Conservation (phyloP, 2,888 invertebrate species). For the Cecidostiba fungosa region DNA sequence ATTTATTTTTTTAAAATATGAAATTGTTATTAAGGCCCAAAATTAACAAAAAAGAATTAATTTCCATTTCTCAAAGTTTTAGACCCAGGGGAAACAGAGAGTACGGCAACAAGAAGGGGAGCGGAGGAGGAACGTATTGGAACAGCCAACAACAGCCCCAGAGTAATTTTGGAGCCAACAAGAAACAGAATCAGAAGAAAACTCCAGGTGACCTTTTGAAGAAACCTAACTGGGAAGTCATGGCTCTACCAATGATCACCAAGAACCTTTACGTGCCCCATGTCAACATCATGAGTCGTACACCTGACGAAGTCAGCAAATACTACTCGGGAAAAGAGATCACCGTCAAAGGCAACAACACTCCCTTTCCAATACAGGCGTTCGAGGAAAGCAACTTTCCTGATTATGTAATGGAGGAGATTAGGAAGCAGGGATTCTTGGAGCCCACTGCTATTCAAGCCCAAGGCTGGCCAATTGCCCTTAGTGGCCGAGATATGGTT, state of each 20-base stretch:
- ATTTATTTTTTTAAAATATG: neutral
- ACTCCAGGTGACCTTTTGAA: conserved; percentile 87
- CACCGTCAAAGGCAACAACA: conserved; percentile 92
- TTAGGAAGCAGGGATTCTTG: conserved; percentile 89
- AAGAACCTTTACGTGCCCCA: conserved; percentile 96
- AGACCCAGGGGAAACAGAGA: conserved; percentile 78
- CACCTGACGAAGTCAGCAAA: conserved; percentile 87
- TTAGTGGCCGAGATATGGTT: conserved; percentile 95
- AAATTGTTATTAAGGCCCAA: neutral
- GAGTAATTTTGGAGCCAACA: conserved; percentile 66
- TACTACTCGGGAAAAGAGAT: conserved; percentile 92
- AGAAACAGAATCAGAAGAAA: conserved; percentile 80
- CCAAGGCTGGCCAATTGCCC: conserved; percentile 97
- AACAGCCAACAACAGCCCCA: conserved; percentile 74
- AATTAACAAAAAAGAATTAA: conserved; percentile 37
- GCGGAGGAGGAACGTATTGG: conserved; percentile 69
- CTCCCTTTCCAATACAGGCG: conserved; percentile 93
- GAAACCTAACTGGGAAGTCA: conserved; percentile 93
- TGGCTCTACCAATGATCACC: conserved; percentile 89
- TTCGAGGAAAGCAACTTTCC: conserved; percentile 97
- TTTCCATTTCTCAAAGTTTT: conserved; percentile 68
- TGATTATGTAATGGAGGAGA: conserved; percentile 90
- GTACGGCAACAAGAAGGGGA: conserved; percentile 75
- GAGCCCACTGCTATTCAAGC: conserved; percentile 97
- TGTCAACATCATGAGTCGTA: conserved; percentile 85